phyloP scores from a whole-genome alignment of 1,140 invertebrate species.

The Thrips palmi region DNA sequence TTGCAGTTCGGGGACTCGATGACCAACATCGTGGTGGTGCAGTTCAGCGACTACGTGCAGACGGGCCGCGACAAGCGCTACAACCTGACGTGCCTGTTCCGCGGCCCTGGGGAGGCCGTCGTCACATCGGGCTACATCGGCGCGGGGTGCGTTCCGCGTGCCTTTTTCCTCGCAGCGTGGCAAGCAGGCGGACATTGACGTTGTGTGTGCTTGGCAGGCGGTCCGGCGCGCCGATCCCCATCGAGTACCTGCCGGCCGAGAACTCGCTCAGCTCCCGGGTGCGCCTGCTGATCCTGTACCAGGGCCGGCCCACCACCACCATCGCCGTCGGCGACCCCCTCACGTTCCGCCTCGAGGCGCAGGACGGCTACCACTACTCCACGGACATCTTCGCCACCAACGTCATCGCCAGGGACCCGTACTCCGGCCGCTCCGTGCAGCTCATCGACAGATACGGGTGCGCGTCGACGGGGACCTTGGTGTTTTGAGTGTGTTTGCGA shows the following conservation, averaged over 20 bases:
- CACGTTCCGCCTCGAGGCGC: constrained; percentile 73
- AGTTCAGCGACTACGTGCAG: constrained; percentile 84
- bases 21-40: constrained; percentile 86
- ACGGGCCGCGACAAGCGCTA: constrained; percentile 79
- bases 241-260: constrained; percentile 77
- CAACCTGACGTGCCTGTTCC: constrained; percentile 77
- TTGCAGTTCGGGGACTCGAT: constrained; percentile 72
- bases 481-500: too few species aligned
- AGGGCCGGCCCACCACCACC: constrained; percentile 76
- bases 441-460: constrained; percentile 78
- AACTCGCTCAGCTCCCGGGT: constrained; percentile 77
- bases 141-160: not conserved
- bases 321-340: constrained; percentile 87
- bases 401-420: constrained; percentile 82
- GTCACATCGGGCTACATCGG: constrained; percentile 86
- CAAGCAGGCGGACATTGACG: not conserved
- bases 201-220: too few species aligned
- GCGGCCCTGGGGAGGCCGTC: constrained; percentile 77
- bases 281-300: constrained; percentile 65
- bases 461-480: too few species aligned
- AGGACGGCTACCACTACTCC: constrained; percentile 73
- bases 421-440: constrained; percentile 73
- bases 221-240: constrained; percentile 75
- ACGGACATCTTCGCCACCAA: constrained; percentile 86
- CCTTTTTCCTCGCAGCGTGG: not conserved